These are phyloP conservation scores for Odontocerum albicorne DNA, from an alignment of 2,888 invertebrate genomes.

Conservation along the genomic window DNA sequence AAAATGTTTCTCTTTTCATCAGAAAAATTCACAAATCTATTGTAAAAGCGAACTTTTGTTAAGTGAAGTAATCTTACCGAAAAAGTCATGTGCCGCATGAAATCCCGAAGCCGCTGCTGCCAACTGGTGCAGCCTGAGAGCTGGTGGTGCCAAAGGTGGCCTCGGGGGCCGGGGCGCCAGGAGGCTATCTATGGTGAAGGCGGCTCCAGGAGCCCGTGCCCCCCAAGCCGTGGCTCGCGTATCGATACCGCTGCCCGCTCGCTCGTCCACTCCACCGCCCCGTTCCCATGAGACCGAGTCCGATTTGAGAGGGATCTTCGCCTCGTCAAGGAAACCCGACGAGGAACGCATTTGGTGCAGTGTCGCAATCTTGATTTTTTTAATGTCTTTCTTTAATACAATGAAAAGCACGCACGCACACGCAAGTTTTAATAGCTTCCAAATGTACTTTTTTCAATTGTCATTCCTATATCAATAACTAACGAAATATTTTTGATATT, in stretches of 20 bases:
- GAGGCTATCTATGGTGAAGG: conserved; percentile 87
- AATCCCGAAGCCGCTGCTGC: conserved; percentile 63
- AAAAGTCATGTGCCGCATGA: conserved; percentile 74
- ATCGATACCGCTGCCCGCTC: conserved; percentile 47
- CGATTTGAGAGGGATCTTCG: conserved; percentile 49
- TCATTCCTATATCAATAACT: too few species aligned
- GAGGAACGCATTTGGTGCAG: conserved; percentile 21
- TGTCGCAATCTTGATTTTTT: conserved; percentile 2
- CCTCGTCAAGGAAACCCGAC: conserved; percentile 40
- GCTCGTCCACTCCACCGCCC: conserved; percentile 48
- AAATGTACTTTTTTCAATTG: too few species aligned
- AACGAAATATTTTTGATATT: too few species aligned
- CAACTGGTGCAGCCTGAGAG: conserved; percentile 38
- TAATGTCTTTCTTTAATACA: background rate
- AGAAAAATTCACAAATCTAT: too few species aligned
- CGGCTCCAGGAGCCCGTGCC: conserved; percentile 60
- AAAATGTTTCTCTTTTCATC: too few species aligned
- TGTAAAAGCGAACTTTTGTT: too few species aligned
- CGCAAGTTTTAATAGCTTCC: too few species aligned
- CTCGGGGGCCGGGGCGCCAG: conserved; percentile 71
- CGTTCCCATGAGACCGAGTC: conserved; percentile 45
- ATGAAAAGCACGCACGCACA: too few species aligned
- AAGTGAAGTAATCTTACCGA: too few species aligned
- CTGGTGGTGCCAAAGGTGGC: conserved; percentile 47
- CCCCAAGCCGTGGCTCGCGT: conserved; percentile 51